phyloP scores from a whole-genome alignment of 2,113 vertebrate genomes.

The Xenopus tropicalis region DNA sequence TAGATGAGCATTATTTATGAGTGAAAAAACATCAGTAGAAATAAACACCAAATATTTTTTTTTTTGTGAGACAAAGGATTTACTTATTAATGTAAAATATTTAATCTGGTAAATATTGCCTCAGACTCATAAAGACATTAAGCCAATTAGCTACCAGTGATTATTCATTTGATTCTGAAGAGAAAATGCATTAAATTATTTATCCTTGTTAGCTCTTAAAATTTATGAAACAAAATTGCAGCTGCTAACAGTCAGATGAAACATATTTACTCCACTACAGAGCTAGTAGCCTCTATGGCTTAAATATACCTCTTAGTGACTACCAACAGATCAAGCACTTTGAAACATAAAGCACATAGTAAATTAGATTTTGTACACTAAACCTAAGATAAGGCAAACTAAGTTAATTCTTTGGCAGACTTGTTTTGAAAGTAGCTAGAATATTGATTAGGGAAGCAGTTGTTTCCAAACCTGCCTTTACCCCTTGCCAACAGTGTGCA shows the following conservation, averaged over 20 bases:
- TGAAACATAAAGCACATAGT: neutral
- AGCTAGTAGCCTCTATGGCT: neutral
- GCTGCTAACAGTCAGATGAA: slow-evolving; percentile 3
- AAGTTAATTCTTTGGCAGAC: too few species aligned
- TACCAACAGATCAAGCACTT: neutral
- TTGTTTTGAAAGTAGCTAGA: too few species aligned
- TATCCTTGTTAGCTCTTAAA: slow-evolving; percentile 12
- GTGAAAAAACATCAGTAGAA: neutral
- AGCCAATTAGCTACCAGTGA: slow-evolving; percentile 2
- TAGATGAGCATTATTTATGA: neutral
- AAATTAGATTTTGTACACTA: too few species aligned
- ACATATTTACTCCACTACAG: neutral
- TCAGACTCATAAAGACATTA: slow-evolving; percentile 11
- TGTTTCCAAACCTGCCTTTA: too few species aligned
- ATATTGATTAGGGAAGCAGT: too few species aligned
- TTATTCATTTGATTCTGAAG: neutral
- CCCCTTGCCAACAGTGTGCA: too few species aligned
- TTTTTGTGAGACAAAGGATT: neutral
- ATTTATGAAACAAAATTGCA: neutral
- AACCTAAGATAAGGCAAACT: too few species aligned
- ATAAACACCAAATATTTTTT: neutral
- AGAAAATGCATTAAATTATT: neutral
- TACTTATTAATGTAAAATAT: slow-evolving; percentile 5
- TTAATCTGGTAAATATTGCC: slow-evolving; percentile 13
- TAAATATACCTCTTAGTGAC: neutral